Conservation (phyloP, 1,140 invertebrate species). For the Colletes latitarsis region DNA sequence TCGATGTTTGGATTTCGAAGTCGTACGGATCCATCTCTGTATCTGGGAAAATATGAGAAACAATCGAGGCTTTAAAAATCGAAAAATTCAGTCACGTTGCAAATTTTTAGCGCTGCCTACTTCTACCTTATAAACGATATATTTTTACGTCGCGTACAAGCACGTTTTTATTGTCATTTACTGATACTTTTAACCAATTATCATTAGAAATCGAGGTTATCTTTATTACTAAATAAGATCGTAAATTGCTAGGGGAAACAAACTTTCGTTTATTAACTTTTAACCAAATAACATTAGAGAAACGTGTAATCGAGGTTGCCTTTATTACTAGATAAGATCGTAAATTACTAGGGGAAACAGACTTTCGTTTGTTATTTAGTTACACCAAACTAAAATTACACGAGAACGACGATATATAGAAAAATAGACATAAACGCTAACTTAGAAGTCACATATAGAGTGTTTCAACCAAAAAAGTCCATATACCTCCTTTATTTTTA, state of each 20-base stretch:
- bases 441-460: too few relatives aligned
- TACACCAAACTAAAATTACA: too few relatives aligned
- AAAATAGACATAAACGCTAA: too few relatives aligned
- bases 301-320: not conserved
- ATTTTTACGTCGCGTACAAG: not conserved
- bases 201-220: not conserved
- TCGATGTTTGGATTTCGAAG: conserved; percentile 94
- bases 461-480: too few relatives aligned
- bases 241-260: too few relatives aligned
- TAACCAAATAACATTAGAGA: not conserved
- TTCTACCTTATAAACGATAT: not conserved
- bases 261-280: too few relatives aligned
- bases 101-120: not conserved
- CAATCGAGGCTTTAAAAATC: not conserved
- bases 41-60: conserved; percentile 80
- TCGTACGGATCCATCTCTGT: conserved; percentile 90
- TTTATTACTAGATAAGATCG: too few relatives aligned
- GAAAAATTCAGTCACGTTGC: not conserved
- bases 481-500: too few relatives aligned
- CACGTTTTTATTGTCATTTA: not conserved
- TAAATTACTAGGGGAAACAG: too few relatives aligned
- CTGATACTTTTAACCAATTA: not conserved
- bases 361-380: too few relatives aligned
- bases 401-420: too few relatives aligned
- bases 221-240: too few relatives aligned